Conservation (phyloP, 2,113 vertebrate genomes). For the Nansenia antarctica region DNA sequence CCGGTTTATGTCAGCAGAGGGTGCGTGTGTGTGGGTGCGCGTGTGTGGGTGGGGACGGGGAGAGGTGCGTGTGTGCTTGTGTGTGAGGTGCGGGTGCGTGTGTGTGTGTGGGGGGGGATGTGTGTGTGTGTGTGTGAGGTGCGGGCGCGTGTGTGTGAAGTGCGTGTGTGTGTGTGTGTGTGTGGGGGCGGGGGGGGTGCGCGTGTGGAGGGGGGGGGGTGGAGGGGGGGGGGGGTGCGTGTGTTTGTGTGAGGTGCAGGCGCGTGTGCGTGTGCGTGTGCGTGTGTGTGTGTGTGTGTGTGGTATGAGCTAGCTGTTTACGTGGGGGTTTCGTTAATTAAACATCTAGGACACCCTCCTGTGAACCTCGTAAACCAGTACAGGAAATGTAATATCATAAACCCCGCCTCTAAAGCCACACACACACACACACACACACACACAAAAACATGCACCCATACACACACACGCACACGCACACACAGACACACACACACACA, state of each 20-base stretch:
- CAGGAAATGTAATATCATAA: constrained; percentile 36
- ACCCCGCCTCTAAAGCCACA: constrained; percentile 4
- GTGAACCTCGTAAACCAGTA: constrained; percentile 8
- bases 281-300: not conserved
- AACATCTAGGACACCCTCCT: too few species aligned
- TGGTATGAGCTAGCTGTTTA: not conserved
- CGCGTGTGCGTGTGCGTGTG: too few species aligned
- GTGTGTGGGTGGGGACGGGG: constrained; percentile 7
- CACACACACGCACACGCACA: not conserved
- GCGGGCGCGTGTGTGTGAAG: too few species aligned
- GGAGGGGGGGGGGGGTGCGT: not conserved
- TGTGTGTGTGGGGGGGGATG: not conserved
- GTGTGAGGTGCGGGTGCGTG: constrained; percentile 34
- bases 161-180: too few species aligned
- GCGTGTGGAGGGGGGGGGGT: not conserved
- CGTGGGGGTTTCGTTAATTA: not conserved
- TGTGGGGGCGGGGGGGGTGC: too few species aligned
- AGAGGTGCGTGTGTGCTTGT: constrained; percentile 17
- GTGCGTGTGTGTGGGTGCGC: constrained; percentile 12
- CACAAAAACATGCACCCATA: too few species aligned
- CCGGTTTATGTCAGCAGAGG: constrained; percentile 13
- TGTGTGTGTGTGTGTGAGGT: too few species aligned
- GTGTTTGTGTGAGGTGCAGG: too few species aligned
- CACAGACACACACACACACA: too few species aligned
- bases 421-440: too few species aligned